Base-by-base conservation (phyloP, 1,140 invertebrate species). In the Parapsyche elsis region DNA sequence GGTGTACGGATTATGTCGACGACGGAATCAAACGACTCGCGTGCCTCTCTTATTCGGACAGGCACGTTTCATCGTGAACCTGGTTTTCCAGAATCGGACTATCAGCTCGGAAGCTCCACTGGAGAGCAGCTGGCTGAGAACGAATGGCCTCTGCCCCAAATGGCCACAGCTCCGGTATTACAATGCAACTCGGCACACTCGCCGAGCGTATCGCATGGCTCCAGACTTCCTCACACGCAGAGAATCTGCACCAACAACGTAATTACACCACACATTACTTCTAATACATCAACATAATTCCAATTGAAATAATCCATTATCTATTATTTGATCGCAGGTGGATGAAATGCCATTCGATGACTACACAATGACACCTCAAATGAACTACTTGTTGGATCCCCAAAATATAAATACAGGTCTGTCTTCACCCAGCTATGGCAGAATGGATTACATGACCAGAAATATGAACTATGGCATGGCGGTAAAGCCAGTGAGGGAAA, bases 401-500 rank as follows among this genome's bases (percentile, higher is more conserved):
- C 79, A 83, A 19, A 71, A 79, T 46, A 79, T 64, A 21, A 59
- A 53, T 45, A 74, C 67, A 5, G 73, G 49, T 23, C 26, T 81
- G 7, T 46, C 76, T 0, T 45, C 70, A 5, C 75, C 80, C 5
- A 71, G 64, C 5, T 83, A 81, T 26, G 77, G 79, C 7, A 78
- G 79, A 49, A 45, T 81, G 79, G 81, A 83, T 76, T 83, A 76
- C 38, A 67, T 67, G 64, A 71, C 76, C 0, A 76, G 67, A 24
- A 78, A 67, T 44, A 19, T 78, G 30, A 79, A 80, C 21, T 76
- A 53, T 9, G 75, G 30, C 9, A 75, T 83, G 49, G 61, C 81
- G 21, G 76, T 83, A 61, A 71, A 79, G 19, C 81, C 81, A 0
- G 57, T 81, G 0, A 61, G 93, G 71, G 94, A 95, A 86, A 92